Evolutionary conservation across 1,140 invertebrate species (phyloP).

Genomic region (Trichogramma pretiosum): DNA sequence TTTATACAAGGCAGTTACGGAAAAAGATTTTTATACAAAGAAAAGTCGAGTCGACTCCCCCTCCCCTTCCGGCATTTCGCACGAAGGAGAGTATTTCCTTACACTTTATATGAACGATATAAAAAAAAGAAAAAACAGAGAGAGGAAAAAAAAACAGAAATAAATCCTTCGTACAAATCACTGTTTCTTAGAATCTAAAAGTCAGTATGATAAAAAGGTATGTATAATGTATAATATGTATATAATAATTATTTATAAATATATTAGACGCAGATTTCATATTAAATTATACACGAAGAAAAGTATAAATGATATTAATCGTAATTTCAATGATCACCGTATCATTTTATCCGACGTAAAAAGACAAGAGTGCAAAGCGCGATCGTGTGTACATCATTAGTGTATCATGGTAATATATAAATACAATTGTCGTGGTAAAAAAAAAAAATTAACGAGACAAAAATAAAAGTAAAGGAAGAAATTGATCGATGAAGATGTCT

Average conservation of each 20-base stretch:
- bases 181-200: conserved; percentile 12
- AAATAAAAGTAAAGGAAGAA: conserved; percentile 14
- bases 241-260: too few relatives aligned
- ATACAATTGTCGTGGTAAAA: conserved; percentile 8
- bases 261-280: conserved; percentile 14
- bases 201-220: conserved; percentile 14
- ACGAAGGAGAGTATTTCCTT: conserved; percentile 1
- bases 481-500: conserved; percentile 16
- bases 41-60: too few relatives aligned
- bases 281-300: conserved; percentile 18
- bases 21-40: conserved; percentile 19
- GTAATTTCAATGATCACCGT: too few relatives aligned
- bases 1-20: conserved; percentile 18
- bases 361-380: conserved; percentile 17
- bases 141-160: too few relatives aligned
- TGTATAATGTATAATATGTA: too few relatives aligned
- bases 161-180: conserved; percentile 16
- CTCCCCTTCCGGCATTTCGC: conserved; percentile 9
- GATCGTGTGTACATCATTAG: too few relatives aligned
- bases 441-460: conserved; percentile 8
- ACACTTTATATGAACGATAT: conserved; percentile 17
- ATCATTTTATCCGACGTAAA: too few relatives aligned
- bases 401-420: too few relatives aligned
- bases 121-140: too few relatives aligned
- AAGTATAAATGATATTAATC: too few relatives aligned